Percentiles rank a stretch among this genome's conserved stretches.
These are phyloP conservation scores for Cepaea nemoralis DNA, from an alignment of 1,140 invertebrate genomes.

Conservation along the genomic window DNA sequence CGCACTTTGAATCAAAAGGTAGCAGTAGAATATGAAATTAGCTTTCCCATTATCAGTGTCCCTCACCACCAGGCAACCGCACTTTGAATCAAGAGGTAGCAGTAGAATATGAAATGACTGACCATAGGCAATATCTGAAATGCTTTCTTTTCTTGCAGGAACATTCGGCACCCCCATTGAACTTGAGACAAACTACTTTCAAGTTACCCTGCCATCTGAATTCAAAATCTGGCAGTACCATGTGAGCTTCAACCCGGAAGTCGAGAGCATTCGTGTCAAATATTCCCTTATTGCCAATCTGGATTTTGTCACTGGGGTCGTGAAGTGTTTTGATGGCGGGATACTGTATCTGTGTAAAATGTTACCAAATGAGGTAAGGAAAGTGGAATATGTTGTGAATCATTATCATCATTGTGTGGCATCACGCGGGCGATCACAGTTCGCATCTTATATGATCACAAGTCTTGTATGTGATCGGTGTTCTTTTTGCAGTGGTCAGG, in stretches of 20 bases:
- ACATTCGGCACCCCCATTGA: not conserved
- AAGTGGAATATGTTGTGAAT: too few relatives aligned
- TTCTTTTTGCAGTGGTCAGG: not conserved
- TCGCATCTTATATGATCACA: not conserved
- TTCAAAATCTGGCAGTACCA: conserved; percentile 37
- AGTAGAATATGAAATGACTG: too few relatives aligned
- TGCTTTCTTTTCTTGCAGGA: conserved; percentile 7
- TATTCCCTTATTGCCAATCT: conserved; percentile 17
- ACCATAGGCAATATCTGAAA: too few relatives aligned
- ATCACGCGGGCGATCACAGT: not conserved
- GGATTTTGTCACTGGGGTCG: not conserved
- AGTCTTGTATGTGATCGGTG: not conserved
- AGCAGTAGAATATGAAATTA: too few relatives aligned
- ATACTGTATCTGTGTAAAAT: conserved; percentile 22
- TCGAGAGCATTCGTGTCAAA: conserved; percentile 29
- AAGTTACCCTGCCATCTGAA: not conserved
- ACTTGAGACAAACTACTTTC: conserved; percentile 26
- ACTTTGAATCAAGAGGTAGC: too few relatives aligned
- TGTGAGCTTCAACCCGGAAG: conserved; percentile 35
- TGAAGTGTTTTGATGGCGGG: conserved; percentile 37
- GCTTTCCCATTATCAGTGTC: too few relatives aligned
- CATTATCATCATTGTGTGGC: not conserved
- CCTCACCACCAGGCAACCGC: too few relatives aligned
- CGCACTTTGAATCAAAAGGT: too few relatives aligned
- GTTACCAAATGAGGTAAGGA: conserved; percentile 32